phyloP scores from a whole-genome alignment of 1,140 invertebrate species.

The Prorops nasuta region DNA sequence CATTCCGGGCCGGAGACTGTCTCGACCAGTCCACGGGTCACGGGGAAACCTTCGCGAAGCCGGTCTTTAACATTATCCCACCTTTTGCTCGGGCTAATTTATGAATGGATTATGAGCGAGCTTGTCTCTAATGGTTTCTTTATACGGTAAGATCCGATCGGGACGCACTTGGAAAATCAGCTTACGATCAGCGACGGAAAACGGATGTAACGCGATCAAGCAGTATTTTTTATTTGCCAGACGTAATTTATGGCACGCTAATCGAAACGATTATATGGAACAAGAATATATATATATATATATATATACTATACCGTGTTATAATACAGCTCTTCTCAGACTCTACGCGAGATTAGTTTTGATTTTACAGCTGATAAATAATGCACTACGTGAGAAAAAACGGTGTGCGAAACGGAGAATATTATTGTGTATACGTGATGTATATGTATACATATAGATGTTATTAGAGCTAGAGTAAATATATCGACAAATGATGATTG shows the following conservation, averaged over 20 bases:
- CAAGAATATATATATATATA: too few species aligned
- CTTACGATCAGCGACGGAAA: slow-evolving; percentile 3
- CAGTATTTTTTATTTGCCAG: background rate
- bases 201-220: slow-evolving; percentile 11
- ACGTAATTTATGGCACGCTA: background rate
- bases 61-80: slow-evolving; percentile 22
- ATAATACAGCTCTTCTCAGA: too few species aligned
- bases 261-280: too few species aligned
- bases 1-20: background rate
- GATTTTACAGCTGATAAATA: too few species aligned
- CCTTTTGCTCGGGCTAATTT: slow-evolving; percentile 25
- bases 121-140: slow-evolving; percentile 6
- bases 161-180: slow-evolving; percentile 13
- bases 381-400: too few species aligned
- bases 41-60: slow-evolving; percentile 12
- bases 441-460: too few species aligned
- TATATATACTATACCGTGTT: too few species aligned
- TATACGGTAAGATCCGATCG: background rate
- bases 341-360: too few species aligned
- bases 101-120: slow-evolving; percentile 36
- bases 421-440: too few species aligned
- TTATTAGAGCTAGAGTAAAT: too few species aligned
- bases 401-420: too few species aligned
- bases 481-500: too few species aligned
- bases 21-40: slow-evolving; percentile 22